Base-by-base conservation (phyloP, 2,888 invertebrate genomes). In the Meiosimyza decipiens region DNA sequence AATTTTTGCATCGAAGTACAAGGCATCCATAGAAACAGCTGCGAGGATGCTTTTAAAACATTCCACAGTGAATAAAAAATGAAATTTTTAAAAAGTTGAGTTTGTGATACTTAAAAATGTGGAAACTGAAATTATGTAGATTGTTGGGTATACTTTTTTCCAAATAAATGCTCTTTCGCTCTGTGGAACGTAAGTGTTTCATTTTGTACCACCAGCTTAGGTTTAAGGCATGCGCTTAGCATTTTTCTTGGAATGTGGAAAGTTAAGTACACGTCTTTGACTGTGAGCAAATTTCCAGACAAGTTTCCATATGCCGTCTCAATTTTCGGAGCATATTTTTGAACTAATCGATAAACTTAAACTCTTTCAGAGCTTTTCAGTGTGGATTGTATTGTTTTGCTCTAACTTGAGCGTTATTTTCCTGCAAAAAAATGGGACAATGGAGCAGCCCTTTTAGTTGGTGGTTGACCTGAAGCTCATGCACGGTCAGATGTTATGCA, bases 261-360 rank as follows among this genome's bases (percentile, higher is more conserved):
- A 16, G 16, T 40, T 40, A 40, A 2, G 3, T 62, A 15, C 18
- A 18, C 60, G 40, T 28, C 13, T 33, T 60, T 40, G 22, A 4
- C 60, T 33, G 9, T 15, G 60, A 40, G 28, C 33, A 15, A 47
- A 16, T 28, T 62, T 62, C 60, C 60, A 62, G 60, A 5, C 40
- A 40, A 5, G 4, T 9, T 40, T 5, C 47, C 16, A 40, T n/a
- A 47, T 33, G 15, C 28, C 9, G 6, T 40, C 9, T 40, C 40
- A 40, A 40, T 40, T 40, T 40, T 40, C 9, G 9, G 6, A 6
- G 40, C 40, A 40, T 40, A 9, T 6, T 40, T 9, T 40, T 40
- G 40, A n/a, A 16, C n/a, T 40, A 62, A 62, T 62, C 60, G 60
- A 62, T 62, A 62, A 62, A 62, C 16, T 40, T 9, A 6, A 40